phyloP scores from a whole-genome alignment of 2,113 vertebrate species.

The Silurus glanis region DNA sequence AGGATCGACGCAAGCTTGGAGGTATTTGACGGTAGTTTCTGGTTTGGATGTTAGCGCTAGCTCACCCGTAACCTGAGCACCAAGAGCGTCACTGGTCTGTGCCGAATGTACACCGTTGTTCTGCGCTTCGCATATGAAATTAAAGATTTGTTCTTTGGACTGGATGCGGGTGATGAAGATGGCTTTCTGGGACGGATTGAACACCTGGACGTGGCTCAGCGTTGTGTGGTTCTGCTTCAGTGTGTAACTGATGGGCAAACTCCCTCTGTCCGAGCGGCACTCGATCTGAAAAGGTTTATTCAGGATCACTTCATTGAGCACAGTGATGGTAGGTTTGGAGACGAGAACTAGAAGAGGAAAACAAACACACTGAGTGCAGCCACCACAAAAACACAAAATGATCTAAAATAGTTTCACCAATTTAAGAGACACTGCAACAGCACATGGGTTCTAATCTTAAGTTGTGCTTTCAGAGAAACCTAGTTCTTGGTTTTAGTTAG shows the following conservation, averaged over 20 bases:
- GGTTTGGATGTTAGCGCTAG: neutral
- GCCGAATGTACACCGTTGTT: constrained; percentile 39
- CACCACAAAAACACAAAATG: neutral
- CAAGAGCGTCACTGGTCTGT: constrained; percentile 42
- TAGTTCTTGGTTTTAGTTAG: no score
- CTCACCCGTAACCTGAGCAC: constrained; percentile 62
- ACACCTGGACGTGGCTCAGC: neutral
- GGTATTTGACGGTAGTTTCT: neutral
- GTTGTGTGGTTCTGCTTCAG: neutral
- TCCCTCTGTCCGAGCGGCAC: constrained; percentile 65
- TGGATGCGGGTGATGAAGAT: constrained; percentile 53
- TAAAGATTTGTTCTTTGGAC: constrained; percentile 16
- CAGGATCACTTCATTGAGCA: constrained; percentile 53
- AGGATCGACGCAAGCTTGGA: no score
- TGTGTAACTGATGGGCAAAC: constrained; percentile 71
- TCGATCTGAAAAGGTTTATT: constrained; percentile 54
- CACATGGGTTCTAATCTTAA: no score
- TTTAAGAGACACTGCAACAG: neutral
- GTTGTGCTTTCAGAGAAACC: no score
- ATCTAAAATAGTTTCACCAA: neutral
- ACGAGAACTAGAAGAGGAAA: constrained; percentile 58
- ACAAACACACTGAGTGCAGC: neutral
- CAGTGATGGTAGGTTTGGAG: constrained; percentile 62
- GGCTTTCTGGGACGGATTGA: constrained; percentile 8
- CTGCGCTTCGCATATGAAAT: constrained; percentile 62